Evolutionary conservation across 2,113 vertebrate genomes (phyloP), one percentile per base, ranked within the genome.

Genomic region (Sceloporus tristichus): DNA sequence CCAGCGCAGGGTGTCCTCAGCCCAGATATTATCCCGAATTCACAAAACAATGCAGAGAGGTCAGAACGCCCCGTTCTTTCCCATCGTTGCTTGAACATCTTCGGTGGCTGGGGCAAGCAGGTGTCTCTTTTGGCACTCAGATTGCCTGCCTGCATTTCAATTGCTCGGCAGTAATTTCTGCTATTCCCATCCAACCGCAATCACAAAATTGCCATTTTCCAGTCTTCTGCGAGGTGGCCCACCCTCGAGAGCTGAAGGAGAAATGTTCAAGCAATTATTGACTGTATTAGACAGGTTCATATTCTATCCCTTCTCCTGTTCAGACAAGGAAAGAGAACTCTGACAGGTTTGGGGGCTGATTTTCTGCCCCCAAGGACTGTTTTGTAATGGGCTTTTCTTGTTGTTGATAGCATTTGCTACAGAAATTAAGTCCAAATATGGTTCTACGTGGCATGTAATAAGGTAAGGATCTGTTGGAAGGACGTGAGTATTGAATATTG

Each of bases 161-260:
- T 54, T 78, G 75, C 53, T 84, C 48, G 48, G 76, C 85, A 84
- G 25, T 79, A 81, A 82, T 82, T 87, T 90, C 48, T 82, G 86
- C 66, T 85, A 70, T 92, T 87, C 91, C 80, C 82, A 85, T 11
- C 85, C 88, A 89, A 90, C 90, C 71, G 29, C 73, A 79, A 92
- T 86, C 79, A 70, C 83, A 87, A 84, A 71, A 90, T 90, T 42
- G 27, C 83, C 82, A 92, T 74, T 76, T 19, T 38, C 56, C 56
- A 21, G 8, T 85, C 56, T 56, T 38, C 40, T 8, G 18, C 18
- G 29, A 68, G 62, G 2, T 8, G 9, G 77, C 62, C 14, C 18
- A 10, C 6, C 19, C 18, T 27, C 4, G 42, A 53, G 16, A 70
- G 82, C 9, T 5, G 23, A 54, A 54, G 48, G 18, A 1, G 56